These are phyloP conservation scores for Erethizon dorsatum DNA, from an alignment of 2,797 vertebrate species.

Conservation along the genomic window DNA sequence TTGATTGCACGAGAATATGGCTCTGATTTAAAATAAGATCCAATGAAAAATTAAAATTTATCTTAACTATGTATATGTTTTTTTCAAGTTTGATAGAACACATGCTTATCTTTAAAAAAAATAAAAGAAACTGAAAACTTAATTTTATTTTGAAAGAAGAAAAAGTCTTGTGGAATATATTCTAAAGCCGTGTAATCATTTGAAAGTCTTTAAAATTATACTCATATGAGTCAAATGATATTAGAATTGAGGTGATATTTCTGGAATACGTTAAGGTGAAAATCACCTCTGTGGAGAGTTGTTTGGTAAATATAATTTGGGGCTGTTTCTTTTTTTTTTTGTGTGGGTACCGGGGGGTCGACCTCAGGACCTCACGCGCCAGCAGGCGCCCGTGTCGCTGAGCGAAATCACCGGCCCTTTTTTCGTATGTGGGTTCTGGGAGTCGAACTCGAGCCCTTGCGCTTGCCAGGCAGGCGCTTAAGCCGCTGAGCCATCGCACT, in stretches of 20 bases:
- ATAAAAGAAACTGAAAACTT: background rate
- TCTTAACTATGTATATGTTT: background rate
- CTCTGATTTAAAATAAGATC: slow-evolving; percentile 27
- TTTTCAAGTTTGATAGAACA: background rate
- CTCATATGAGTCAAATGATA: background rate
- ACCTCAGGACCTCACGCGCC: no score
- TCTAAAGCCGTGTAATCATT: background rate
- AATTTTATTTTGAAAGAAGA: background rate
- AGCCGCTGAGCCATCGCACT: no score
- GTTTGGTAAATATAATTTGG: background rate
- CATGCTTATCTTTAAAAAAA: background rate
- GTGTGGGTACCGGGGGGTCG: no score
- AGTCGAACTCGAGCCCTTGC: no score
- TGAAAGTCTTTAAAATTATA: background rate
- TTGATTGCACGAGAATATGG: background rate
- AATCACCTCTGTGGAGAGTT: background rate
- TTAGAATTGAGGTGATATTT: background rate
- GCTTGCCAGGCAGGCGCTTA: no score
- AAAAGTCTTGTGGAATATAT: background rate
- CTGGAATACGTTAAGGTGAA: background rate
- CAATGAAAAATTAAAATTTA: slow-evolving; percentile 2
- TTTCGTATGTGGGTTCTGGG: no score
- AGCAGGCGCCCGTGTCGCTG: no score
- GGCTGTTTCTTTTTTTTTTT: background rate
- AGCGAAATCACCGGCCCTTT: no score